Conservation (phyloP, 2,113 vertebrate genomes). For the Phrynosoma platyrhinos region DNA sequence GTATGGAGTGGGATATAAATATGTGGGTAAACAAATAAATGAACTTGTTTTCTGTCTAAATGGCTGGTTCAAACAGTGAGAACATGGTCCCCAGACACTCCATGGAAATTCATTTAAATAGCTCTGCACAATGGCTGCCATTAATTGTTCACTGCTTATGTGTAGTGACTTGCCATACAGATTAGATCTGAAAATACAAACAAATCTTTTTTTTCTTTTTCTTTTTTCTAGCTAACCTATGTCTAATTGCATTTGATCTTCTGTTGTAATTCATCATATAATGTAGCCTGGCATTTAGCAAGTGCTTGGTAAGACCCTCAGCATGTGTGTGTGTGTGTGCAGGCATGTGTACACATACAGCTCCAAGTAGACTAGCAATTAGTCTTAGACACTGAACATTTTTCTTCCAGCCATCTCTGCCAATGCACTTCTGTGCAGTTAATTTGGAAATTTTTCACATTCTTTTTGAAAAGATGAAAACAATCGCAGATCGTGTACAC, state of each 20-base stretch:
- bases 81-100: neutral
- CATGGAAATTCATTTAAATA: neutral
- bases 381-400: neutral
- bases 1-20: too few relatives aligned
- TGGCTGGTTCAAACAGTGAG: neutral
- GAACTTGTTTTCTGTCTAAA: neutral
- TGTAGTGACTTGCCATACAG: neutral
- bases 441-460: neutral
- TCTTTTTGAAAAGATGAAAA: conserved; percentile 38
- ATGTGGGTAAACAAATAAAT: too few relatives aligned
- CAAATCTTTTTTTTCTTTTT: neutral
- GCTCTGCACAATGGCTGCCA: neutral
- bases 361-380: neutral
- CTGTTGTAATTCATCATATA: neutral
- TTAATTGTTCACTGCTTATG: neutral
- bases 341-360: neutral
- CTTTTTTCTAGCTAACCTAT: too few relatives aligned
- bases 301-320: neutral
- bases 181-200: neutral
- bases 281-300: neutral
- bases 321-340: neutral
- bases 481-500: neutral
- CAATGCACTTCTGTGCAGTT: conserved; percentile 14
- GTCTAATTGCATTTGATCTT: neutral
- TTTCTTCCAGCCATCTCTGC: neutral